A percentile compares a stretch with the other conserved stretches of the same genome.
These are phyloP conservation scores for Pseudococcus longispinus DNA, from an alignment of 2,888 invertebrate genomes.

Conservation along the genomic window DNA sequence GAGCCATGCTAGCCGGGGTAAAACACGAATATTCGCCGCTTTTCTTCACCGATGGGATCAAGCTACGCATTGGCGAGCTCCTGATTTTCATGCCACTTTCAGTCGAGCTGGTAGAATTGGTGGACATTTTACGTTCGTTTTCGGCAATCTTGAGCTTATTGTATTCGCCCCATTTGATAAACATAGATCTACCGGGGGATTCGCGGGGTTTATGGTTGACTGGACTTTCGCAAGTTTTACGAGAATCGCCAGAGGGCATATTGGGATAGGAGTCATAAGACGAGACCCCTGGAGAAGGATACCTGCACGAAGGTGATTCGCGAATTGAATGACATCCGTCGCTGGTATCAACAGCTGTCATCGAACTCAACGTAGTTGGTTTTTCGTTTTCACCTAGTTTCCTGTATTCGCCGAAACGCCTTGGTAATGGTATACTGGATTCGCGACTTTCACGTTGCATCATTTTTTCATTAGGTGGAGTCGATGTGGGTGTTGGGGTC, in stretches of 20 bases:
- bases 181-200: slow-evolving; percentile 56
- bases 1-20: slow-evolving; percentile 41
- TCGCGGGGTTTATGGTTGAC: slow-evolving; percentile 57
- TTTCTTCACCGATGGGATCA: slow-evolving; percentile 64
- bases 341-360: slow-evolving; percentile 45
- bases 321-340: slow-evolving; percentile 62
- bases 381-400: slow-evolving; percentile 47
- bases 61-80: slow-evolving; percentile 59
- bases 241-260: not conserved
- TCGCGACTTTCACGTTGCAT: slow-evolving; percentile 35
- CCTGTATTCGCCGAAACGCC: slow-evolving; percentile 49
- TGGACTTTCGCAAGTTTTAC: not conserved
- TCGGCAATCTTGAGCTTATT: slow-evolving; percentile 53
- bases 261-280: slow-evolving; percentile 13
- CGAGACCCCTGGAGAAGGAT: not conserved
- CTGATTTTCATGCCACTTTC: slow-evolving; percentile 52
- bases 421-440: slow-evolving; percentile 50
- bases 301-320: slow-evolving; percentile 62
- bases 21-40: slow-evolving; percentile 67
- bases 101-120: slow-evolving; percentile 51
- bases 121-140: slow-evolving; percentile 56
- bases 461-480: slow-evolving; percentile 58
- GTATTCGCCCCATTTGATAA: slow-evolving; percentile 57
- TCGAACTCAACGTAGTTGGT: not conserved
- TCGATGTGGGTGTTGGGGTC: slow-evolving; percentile 51